Conservation (phyloP, 2,797 vertebrate genomes). For the Acanthiza pusilla region DNA sequence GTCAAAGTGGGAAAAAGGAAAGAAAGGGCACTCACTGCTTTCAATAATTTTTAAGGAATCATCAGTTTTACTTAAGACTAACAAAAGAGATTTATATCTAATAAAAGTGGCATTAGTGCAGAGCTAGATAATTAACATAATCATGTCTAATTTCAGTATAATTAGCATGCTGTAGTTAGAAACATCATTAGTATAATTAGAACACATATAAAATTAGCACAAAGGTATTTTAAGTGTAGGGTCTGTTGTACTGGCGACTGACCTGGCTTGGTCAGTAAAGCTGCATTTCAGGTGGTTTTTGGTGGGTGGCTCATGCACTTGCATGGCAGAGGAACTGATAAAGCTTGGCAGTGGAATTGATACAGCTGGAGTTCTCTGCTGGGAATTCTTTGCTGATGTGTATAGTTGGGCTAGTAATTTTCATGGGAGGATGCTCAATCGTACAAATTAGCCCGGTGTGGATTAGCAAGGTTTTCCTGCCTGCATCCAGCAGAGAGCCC, state of each 20-base stretch:
- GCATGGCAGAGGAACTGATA: background rate
- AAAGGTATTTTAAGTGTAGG: background rate
- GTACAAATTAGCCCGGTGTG: background rate
- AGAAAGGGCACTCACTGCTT: background rate
- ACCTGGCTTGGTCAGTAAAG: background rate
- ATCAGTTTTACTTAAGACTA: background rate
- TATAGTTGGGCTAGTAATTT: background rate
- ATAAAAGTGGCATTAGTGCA: background rate
- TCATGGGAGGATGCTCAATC: background rate
- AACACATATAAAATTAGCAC: background rate
- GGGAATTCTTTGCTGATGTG: background rate
- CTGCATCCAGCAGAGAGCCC: background rate
- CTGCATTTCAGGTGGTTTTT: background rate
- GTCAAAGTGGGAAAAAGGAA: background rate
- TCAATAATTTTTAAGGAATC: background rate
- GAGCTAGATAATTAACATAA: background rate
- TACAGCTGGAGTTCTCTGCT: background rate
- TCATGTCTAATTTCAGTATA: background rate
- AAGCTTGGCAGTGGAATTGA: background rate
- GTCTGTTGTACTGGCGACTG: background rate
- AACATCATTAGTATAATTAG: background rate
- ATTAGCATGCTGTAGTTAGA: slow-evolving; percentile 25
- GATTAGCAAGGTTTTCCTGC: background rate
- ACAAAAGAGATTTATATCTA: background rate
- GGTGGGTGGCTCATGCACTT: background rate